Evolutionary conservation across 2,888 invertebrate species (phyloP).

Genomic region (Ptilodon capucinus): DNA sequence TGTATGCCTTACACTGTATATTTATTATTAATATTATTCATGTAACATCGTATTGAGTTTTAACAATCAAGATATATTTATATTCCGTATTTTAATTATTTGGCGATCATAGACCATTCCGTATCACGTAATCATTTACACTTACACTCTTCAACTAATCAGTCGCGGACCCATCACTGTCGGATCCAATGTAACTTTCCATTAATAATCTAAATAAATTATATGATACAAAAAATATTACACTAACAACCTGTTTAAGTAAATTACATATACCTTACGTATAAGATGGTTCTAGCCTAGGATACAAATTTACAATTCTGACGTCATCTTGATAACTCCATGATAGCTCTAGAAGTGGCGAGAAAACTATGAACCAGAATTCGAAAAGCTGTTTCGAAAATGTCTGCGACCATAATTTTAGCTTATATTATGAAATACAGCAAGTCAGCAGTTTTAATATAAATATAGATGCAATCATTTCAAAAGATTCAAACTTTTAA

Average conservation of each 20-base stretch:
- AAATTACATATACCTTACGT: conserved; percentile 66
- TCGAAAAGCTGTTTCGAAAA: neutral
- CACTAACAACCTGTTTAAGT: conserved; percentile 66
- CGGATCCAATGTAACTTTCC: conserved; percentile 78
- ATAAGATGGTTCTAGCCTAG: conserved; percentile 56
- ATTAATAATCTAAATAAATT: conserved; percentile 78
- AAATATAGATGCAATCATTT: no score
- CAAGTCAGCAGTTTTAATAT: no score
- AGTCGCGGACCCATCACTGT: conserved; percentile 74
- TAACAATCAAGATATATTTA: conserved; percentile 68
- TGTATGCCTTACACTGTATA: conserved; percentile 36
- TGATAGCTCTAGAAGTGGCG: neutral
- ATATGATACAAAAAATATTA: conserved; percentile 81
- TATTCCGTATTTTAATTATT: conserved; percentile 71
- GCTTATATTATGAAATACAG: neutral
- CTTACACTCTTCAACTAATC: conserved; percentile 79
- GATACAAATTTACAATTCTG: conserved; percentile 63
- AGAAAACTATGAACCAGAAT: neutral
- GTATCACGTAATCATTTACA: conserved; percentile 76
- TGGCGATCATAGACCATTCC: conserved; percentile 79
- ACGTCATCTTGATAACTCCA: conserved; percentile 56
- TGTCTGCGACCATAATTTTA: no score
- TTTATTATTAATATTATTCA: conserved; percentile 42
- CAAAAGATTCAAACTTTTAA: no score
- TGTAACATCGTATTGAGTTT: conserved; percentile 67